Evolutionary conservation across 2,113 vertebrate genomes (phyloP).

Genomic region (Eulemur macaco): DNA sequence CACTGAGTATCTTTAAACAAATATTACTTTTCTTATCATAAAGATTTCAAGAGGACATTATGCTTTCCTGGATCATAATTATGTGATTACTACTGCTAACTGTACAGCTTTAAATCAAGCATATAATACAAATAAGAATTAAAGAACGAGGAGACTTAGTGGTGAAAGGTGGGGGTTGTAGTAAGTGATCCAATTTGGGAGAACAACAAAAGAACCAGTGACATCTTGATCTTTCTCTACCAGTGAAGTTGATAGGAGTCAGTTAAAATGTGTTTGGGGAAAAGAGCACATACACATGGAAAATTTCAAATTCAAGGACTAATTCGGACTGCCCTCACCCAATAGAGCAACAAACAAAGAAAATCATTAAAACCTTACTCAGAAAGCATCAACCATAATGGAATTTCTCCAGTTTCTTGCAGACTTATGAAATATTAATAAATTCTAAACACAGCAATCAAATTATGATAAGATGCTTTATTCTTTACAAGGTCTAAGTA

Average conservation of each 20-base stretch:
- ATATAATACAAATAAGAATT: conserved; percentile 51
- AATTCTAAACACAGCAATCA: conserved; percentile 22
- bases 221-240: not conserved
- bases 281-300: not conserved
- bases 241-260: not conserved
- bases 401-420: not conserved
- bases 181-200: conserved; percentile 6
- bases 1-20: not conserved
- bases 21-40: not conserved
- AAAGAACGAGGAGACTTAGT: not conserved
- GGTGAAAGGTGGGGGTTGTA: not conserved
- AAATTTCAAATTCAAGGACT: conserved; percentile 20
- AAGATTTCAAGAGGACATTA: conserved; percentile 6
- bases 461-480: conserved; percentile 21
- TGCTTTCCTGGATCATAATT: not conserved
- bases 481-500: not conserved
- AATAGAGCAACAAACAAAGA: not conserved
- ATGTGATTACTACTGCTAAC: conserved; percentile 4
- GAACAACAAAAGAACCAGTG: not conserved
- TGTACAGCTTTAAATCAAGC: conserved; percentile 42
- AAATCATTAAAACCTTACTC: conserved; percentile 36
- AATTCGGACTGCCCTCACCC: not conserved
- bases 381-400: not conserved
- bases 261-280: conserved; percentile 8
- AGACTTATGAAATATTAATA: not conserved